Percentiles rank a stretch among this genome's conserved stretches.
These are phyloP conservation scores for Ispidina lecontei DNA, from an alignment of 2,797 vertebrate genomes.

Conservation along the genomic window DNA sequence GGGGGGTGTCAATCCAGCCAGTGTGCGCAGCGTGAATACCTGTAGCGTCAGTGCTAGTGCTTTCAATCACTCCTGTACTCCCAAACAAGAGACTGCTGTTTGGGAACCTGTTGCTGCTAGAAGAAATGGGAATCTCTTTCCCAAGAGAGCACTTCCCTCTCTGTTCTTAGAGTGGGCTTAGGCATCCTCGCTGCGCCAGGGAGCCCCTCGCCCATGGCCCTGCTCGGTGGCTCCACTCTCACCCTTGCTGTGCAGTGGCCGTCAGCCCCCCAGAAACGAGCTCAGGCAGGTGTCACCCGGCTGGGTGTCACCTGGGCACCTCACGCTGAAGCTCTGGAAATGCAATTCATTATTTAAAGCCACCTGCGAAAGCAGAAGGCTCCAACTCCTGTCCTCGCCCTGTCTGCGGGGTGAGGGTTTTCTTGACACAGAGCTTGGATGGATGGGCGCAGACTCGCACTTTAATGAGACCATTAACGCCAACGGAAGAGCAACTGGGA, in stretches of 20 bases:
- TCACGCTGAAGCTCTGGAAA: background rate
- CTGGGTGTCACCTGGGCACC: background rate
- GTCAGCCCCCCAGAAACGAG: background rate
- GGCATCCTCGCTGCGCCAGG: background rate
- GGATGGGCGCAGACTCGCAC: background rate
- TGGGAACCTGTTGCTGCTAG: conserved; percentile 68
- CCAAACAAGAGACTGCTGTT: conserved; percentile 39
- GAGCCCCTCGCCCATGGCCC: background rate
- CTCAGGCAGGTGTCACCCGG: background rate
- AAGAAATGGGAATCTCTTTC: conserved; percentile 59
- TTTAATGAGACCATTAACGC: background rate
- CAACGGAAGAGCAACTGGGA: background rate
- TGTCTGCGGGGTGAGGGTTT: background rate
- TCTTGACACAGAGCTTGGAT: background rate
- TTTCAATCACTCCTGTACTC: conserved; percentile 55
- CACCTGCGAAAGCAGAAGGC: background rate
- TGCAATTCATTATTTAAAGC: background rate
- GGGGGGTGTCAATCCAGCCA: background rate
- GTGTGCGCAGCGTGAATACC: background rate
- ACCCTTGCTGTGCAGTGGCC: too few species aligned
- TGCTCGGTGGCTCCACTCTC: background rate
- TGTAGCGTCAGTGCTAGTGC: conserved; percentile 8
- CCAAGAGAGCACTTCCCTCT: conserved; percentile 23
- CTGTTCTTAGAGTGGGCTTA: conserved; percentile 11
- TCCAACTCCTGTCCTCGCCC: background rate